Conservation (phyloP, 2,888 invertebrate species). For the Agrochola circellaris region DNA sequence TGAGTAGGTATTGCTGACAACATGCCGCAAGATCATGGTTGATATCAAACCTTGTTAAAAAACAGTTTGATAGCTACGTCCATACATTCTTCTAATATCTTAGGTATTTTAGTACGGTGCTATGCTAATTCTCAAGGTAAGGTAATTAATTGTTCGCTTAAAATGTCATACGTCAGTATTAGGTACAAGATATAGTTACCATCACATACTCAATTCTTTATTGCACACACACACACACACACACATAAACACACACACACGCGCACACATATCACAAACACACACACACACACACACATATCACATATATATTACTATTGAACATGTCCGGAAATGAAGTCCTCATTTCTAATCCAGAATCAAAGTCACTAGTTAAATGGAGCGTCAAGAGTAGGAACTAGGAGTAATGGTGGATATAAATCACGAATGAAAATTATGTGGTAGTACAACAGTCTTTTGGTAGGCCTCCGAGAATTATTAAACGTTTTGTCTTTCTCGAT, state of each 20-base stretch:
- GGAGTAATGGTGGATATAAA: constrained; percentile 36
- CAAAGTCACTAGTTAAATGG: constrained; percentile 38
- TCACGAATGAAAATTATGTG: constrained; percentile 34
- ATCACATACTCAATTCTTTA: too few relatives aligned
- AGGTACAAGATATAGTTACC: not conserved
- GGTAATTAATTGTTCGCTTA: not conserved
- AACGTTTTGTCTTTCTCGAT: constrained; percentile 17
- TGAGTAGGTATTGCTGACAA: too few relatives aligned
- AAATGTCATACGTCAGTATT: not conserved
- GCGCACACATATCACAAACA: too few relatives aligned
- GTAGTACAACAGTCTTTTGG: constrained; percentile 8
- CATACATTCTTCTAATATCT: not conserved
- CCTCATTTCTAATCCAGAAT: constrained; percentile 29
- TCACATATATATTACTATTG: not conserved
- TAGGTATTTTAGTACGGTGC: not conserved
- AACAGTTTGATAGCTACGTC: not conserved
- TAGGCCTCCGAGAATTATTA: not conserved
- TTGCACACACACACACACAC: too few relatives aligned
- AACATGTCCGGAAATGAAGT: constrained; percentile 42
- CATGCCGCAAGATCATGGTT: not conserved
- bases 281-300: too few relatives aligned
- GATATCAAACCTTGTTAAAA: not conserved
- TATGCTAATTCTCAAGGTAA: not conserved
- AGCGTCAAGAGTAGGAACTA: constrained; percentile 20
- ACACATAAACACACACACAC: too few relatives aligned